phyloP scores from a whole-genome alignment of 1,140 invertebrate species.

The Lethocerus indicus region DNA sequence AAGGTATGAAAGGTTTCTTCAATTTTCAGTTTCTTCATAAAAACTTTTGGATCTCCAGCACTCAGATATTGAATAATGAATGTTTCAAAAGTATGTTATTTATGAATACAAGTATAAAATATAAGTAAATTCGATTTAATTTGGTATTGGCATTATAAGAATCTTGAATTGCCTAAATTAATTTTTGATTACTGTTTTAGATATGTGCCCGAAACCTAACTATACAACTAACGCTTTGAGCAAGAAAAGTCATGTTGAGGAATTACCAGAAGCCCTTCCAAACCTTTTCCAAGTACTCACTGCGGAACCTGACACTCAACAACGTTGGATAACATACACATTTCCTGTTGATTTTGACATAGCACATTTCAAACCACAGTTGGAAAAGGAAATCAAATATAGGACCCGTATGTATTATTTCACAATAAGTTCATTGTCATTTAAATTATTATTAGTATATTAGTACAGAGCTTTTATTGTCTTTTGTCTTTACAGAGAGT shows the following conservation, averaged over 20 bases:
- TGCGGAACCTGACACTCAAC: slow-evolving; percentile 49
- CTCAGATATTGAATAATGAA: too few relatives aligned
- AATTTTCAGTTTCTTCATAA: too few relatives aligned
- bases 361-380: slow-evolving; percentile 28
- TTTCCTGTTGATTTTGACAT: slow-evolving; percentile 54
- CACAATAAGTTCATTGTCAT: background rate
- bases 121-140: too few relatives aligned
- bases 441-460: background rate
- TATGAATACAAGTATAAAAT: background rate
- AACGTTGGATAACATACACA: slow-evolving; percentile 61
- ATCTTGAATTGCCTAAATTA: too few relatives aligned
- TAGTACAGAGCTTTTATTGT: background rate
- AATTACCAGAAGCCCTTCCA: slow-evolving; percentile 61
- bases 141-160: too few relatives aligned
- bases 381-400: slow-evolving; percentile 48
- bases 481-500: slow-evolving; percentile 38
- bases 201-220: slow-evolving; percentile 77
- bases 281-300: slow-evolving; percentile 69
- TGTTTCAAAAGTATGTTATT: too few relatives aligned
- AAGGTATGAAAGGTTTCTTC: too few relatives aligned
- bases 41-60: too few relatives aligned
- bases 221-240: slow-evolving; percentile 46
- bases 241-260: slow-evolving; percentile 73
- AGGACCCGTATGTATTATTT: slow-evolving; percentile 36
- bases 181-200: slow-evolving; percentile 35